phyloP scores from a whole-genome alignment of 2,797 vertebrate species.

The Tragelaphus eurycerus region DNA sequence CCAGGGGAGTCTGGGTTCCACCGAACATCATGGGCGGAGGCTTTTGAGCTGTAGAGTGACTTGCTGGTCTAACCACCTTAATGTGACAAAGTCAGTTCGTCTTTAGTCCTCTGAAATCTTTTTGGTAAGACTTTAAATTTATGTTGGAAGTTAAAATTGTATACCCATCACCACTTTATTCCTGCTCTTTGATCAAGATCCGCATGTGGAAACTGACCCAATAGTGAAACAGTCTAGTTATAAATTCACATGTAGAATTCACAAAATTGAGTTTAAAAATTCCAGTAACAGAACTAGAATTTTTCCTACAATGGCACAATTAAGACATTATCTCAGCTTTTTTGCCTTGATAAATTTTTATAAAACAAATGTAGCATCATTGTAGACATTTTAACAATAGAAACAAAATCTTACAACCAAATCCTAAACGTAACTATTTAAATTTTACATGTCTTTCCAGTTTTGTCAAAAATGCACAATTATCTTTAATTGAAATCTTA shows the following conservation, averaged over 20 bases:
- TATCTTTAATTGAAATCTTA: neutral
- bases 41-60: neutral
- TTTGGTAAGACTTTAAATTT: neutral
- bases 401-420: slow-evolving; percentile 24
- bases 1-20: neutral
- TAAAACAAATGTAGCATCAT: neutral
- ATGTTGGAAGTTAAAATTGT: slow-evolving; percentile 4
- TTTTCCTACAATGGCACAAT: neutral
- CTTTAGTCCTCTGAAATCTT: neutral
- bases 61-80: neutral
- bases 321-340: neutral
- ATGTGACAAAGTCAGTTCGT: neutral
- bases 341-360: slow-evolving; percentile 21
- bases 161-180: neutral
- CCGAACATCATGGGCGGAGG: neutral
- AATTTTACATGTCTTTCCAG: neutral
- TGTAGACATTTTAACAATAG: slow-evolving; percentile 38
- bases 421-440: neutral
- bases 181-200: neutral
- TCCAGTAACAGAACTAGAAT: neutral
- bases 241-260: neutral
- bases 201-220: neutral
- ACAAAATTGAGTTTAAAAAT: neutral
- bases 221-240: neutral
- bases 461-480: neutral